A percentile compares a stretch with the other conserved stretches of the same genome.
Conservation (phyloP, 2,888 invertebrate species). For the Eristalis pertinax region DNA sequence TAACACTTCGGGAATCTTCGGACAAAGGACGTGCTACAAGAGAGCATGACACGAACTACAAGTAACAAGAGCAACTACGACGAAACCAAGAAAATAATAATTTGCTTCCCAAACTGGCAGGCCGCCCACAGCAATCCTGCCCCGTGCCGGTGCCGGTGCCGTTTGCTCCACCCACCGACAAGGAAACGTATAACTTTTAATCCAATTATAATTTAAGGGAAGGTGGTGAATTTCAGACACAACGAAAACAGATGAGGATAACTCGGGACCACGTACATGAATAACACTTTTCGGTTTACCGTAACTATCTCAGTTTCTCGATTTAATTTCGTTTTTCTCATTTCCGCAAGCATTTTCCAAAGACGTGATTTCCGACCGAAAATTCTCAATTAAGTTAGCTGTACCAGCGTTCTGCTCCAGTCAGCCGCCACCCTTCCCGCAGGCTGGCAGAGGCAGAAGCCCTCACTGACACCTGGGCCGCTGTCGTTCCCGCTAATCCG, state of each 20-base stretch:
- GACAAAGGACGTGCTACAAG: slow-evolving; percentile 6
- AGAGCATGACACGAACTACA: neutral
- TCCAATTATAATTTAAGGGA: slow-evolving; percentile 68
- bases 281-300: slow-evolving; percentile 72
- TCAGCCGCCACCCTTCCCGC: neutral
- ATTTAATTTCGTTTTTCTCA: slow-evolving; percentile 73
- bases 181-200: slow-evolving; percentile 65
- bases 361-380: slow-evolving; percentile 72
- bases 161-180: neutral
- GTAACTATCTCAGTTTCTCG: slow-evolving; percentile 71
- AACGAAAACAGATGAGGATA: slow-evolving; percentile 64
- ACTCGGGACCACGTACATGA: slow-evolving; percentile 67
- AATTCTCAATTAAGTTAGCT: slow-evolving; percentile 70
- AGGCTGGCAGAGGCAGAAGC: neutral
- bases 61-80: slow-evolving; percentile 2
- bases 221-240: slow-evolving; percentile 60
- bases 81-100: slow-evolving; percentile 32
- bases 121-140: neutral
- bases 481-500: neutral
- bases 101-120: slow-evolving; percentile 22
- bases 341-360: slow-evolving; percentile 71
- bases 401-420: neutral
- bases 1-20: neutral
- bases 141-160: neutral
- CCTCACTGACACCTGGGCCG: slow-evolving; percentile 47